Evolutionary conservation across 1,140 invertebrate genomes (phyloP).

Genomic region (Heliothis subflexa): DNA sequence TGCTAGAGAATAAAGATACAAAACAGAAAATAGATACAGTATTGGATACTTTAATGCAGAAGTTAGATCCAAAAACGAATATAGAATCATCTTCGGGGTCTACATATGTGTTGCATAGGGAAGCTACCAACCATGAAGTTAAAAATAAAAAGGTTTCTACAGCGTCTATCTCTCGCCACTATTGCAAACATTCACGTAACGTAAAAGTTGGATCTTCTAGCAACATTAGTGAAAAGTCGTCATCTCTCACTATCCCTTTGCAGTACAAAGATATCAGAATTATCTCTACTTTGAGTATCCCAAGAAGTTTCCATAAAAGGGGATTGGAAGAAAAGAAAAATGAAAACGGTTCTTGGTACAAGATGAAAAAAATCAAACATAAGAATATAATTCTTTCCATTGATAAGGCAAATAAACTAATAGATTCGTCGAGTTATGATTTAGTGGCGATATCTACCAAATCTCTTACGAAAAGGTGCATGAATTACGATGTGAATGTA

Average conservation of each 20-base stretch:
- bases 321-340: conserved; percentile 46
- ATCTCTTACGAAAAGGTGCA: conserved; percentile 62
- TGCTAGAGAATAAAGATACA: conserved; percentile 65
- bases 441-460: conserved; percentile 65
- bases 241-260: conserved; percentile 58
- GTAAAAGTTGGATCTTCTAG: conserved; percentile 1
- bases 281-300: conserved; percentile 75
- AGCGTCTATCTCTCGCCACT: conserved; percentile 33
- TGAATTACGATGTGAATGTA: conserved; percentile 51
- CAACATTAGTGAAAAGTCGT: conserved; percentile 22
- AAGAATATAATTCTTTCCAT: conserved; percentile 60
- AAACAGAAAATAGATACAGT: conserved; percentile 71
- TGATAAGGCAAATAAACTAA: conserved; percentile 53
- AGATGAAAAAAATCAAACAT: conserved; percentile 51
- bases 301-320: conserved; percentile 59
- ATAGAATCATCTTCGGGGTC: conserved; percentile 59
- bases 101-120: conserved; percentile 67
- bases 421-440: conserved; percentile 65
- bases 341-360: conserved; percentile 35
- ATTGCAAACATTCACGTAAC: conserved; percentile 30
- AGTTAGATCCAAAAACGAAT: conserved; percentile 54
- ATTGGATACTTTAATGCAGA: conserved; percentile 69
- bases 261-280: conserved; percentile 61
- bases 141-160: conserved; percentile 52
- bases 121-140: conserved; percentile 47